Conservation (phyloP, 2,113 vertebrate species). For the Microcebus tavaratra region DNA sequence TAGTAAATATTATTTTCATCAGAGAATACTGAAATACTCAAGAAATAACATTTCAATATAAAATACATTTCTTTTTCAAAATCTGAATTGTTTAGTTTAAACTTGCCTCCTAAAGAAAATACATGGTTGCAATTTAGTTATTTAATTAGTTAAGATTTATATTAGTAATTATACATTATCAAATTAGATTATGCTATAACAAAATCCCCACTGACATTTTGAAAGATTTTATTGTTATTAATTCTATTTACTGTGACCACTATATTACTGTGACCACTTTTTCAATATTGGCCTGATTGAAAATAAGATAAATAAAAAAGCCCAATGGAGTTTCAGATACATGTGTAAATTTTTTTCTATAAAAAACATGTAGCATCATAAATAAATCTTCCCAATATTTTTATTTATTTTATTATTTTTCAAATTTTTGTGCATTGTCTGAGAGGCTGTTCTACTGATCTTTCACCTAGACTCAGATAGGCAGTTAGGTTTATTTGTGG, state of each 20-base stretch:
- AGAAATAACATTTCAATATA: background rate
- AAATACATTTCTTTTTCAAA: background rate
- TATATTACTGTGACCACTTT: background rate
- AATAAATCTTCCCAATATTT: background rate
- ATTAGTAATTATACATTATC: background rate
- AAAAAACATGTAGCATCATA: background rate
- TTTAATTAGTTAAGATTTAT: background rate
- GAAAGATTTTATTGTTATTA: background rate
- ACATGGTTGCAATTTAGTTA: background rate
- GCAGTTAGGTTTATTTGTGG: background rate
- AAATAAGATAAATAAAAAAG: background rate
- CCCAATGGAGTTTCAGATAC: background rate
- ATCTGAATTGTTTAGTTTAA: background rate
- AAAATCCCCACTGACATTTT: background rate
- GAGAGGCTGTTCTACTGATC: rapidly evolving
- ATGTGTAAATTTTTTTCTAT: background rate
- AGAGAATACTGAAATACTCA: background rate
- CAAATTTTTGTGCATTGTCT: background rate
- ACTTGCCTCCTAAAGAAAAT: background rate
- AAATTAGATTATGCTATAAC: background rate
- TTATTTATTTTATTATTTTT: background rate
- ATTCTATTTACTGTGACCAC: background rate
- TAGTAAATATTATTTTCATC: background rate
- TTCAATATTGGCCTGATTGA: background rate
- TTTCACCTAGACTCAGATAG: rapidly evolving